Evolutionary conservation across 1,140 invertebrate species (phyloP), one percentile per base, ranked within the genome.

Genomic region (Monochamus saltuarius): DNA sequence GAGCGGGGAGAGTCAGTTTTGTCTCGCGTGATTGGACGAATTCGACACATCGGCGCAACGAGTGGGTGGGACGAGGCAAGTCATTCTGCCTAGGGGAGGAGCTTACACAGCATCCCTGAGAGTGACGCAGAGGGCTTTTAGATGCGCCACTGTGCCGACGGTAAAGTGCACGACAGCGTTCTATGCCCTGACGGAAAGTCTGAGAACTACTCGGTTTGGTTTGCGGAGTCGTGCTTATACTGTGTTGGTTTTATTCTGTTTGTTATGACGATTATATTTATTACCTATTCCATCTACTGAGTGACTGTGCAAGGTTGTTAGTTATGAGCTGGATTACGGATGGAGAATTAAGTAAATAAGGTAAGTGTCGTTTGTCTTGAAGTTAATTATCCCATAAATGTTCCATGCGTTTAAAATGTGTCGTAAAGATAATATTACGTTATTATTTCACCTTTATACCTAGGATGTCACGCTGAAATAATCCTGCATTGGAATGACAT

Each of bases 71-170:
- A 43, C 49, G 14, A 52, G n/a, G 35, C 39, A 35, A 16, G 16
- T 50, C 16, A 53, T 45, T 45, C 43, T 50, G 51, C 58, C 38
- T 9, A 11, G 11, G 40, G 72, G 72, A 56, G 69, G 58, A 57
- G 67, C 61, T 38, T 65, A 13, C 37, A 42, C 72, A 72, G 70
- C 70, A 72, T 73, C 72, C 70, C 67, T 64, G 60, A 57, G 62
- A 36, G 61, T 62, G 66, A 64, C 62, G 61, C 56, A 59, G 35
- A 53, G 54, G 55, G 57, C 60, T 43, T 45, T 70, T 65, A 70
- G 68, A 70, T 70, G 65, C 60, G 47, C 61, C 59, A 64, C 62
- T 57, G 56, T 65, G 45, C 60, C 63, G 62, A 57, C 62, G 62
- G 62, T 60, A 63, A 67, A 62, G 51, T 62, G 49, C 53, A 63